phyloP scores from a whole-genome alignment of 2,888 invertebrate genomes.

The Rhagophthalmus giganteus region DNA sequence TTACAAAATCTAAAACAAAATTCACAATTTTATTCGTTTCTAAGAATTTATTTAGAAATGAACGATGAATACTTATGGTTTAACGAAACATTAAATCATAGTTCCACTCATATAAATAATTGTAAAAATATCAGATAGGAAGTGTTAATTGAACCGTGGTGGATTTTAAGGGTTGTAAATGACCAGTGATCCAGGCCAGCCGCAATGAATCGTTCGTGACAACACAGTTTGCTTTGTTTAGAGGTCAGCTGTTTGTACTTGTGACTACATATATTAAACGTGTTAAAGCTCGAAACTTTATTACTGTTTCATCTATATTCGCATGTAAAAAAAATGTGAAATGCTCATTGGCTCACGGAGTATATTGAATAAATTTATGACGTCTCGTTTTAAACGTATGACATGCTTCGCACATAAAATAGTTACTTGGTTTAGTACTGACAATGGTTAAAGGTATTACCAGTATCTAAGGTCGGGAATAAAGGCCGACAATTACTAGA shows the following conservation, averaged over 20 bases:
- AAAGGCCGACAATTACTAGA: conserved; percentile 54
- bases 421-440: conserved; percentile 20
- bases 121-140: too few species aligned
- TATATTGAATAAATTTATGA: too few species aligned
- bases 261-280: conserved; percentile 37
- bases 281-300: conserved; percentile 34
- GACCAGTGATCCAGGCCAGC: conserved; percentile 27
- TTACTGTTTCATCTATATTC: conserved; percentile 34
- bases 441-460: conserved; percentile 39
- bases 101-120: not conserved
- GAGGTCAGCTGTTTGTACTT: conserved; percentile 28
- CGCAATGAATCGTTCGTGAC: conserved; percentile 36
- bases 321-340: too few species aligned
- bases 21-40: too few species aligned
- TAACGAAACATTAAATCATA: too few species aligned
- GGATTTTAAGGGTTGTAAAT: conserved; percentile 22
- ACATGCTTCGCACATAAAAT: too few species aligned
- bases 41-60: too few species aligned
- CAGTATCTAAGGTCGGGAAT: conserved; percentile 33
- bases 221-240: conserved; percentile 32
- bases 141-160: conserved; percentile 24
- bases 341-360: too few species aligned
- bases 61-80: too few species aligned
- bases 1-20: too few species aligned
- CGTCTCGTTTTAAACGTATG: too few species aligned